Conservation (phyloP, 1,140 invertebrate species). For the Neoseiulus cucumeris region DNA sequence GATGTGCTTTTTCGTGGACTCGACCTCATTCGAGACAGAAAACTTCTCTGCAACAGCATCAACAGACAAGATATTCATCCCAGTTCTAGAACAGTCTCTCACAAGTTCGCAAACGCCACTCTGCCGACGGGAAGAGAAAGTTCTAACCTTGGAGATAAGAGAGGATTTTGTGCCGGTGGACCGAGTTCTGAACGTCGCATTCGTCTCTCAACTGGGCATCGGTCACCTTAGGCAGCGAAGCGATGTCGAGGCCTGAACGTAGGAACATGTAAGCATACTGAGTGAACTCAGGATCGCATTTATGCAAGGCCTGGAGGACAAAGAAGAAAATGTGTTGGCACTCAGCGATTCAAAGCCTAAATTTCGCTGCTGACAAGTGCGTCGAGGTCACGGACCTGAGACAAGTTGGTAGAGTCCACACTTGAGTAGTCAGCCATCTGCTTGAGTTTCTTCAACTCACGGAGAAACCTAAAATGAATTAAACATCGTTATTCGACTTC, state of each 20-base stretch:
- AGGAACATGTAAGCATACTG: slow-evolving; percentile 95
- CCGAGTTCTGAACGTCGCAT: slow-evolving; percentile 78
- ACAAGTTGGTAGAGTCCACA: slow-evolving; percentile 63
- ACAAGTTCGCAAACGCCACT: no score
- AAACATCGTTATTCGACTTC: neutral
- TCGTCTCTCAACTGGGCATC: slow-evolving; percentile 76
- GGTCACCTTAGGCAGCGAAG: slow-evolving; percentile 43
- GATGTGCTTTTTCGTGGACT: slow-evolving; percentile 59
- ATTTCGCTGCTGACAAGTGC: no score
- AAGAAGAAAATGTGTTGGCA: neutral
- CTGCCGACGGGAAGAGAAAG: no score
- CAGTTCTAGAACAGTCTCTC: no score
- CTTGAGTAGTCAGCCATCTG: slow-evolving; percentile 93
- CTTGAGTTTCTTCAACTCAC: slow-evolving; percentile 83
- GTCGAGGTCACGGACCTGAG: neutral
- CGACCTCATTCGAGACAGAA: slow-evolving; percentile 28
- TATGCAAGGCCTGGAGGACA: slow-evolving; percentile 60
- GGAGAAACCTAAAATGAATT: slow-evolving; percentile 47
- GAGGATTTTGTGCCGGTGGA: slow-evolving; percentile 72
- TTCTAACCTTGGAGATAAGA: slow-evolving; percentile 12
- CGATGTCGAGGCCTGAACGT: slow-evolving; percentile 76
- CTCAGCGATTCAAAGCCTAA: no score
- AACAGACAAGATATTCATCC: no score
- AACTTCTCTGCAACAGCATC: neutral
- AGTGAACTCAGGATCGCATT: slow-evolving; percentile 68